A percentile compares a stretch with the other conserved stretches of the same genome.
These are phyloP conservation scores for Allophyes oxyacanthae DNA, from an alignment of 2,888 invertebrate genomes.

Conservation along the genomic window DNA sequence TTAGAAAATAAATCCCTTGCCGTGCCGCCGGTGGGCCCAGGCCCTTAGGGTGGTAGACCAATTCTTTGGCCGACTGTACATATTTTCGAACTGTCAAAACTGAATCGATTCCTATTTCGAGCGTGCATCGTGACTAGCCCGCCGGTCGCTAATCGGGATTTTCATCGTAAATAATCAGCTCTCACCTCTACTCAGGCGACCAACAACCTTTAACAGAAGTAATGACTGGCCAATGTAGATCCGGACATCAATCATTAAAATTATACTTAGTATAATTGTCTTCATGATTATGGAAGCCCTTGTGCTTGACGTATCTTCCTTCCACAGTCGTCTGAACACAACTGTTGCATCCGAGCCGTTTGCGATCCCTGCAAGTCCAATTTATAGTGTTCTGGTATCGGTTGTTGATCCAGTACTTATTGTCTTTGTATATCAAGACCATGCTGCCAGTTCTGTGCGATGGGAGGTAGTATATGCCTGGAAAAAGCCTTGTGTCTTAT, in stretches of 20 bases:
- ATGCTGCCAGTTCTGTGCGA: conserved; percentile 86
- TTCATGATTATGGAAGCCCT: conserved; percentile 82
- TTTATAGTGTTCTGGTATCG: conserved; percentile 86
- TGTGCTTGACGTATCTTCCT: conserved; percentile 83
- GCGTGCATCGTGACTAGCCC: too few species aligned
- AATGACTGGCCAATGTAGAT: conserved; percentile 61
- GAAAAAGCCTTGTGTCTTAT: conserved; percentile 58
- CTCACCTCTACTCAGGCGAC: conserved; percentile 15
- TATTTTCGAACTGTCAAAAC: too few species aligned
- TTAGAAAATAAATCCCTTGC: too few species aligned
- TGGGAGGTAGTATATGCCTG: conserved; percentile 85
- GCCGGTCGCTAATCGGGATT: conserved; percentile 14
- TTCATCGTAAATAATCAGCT: conserved; percentile 4
- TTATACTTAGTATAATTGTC: conserved; percentile 86
- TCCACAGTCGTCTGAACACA: conserved; percentile 84
- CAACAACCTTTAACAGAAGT: conserved; percentile 60
- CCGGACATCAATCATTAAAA: conserved; percentile 80
- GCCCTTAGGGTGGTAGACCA: too few species aligned
- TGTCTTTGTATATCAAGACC: conserved; percentile 85
- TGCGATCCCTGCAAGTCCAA: conserved; percentile 85
- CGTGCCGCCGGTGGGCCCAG: too few species aligned
- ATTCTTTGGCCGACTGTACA: too few species aligned
- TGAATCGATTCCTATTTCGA: too few species aligned
- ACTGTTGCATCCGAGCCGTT: conserved; percentile 82
- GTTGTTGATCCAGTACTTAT: conserved; percentile 87